Evolutionary conservation across 2,113 vertebrate genomes (phyloP), one percentile per base, ranked within the genome.

Genomic region (Penelope pileata): DNA sequence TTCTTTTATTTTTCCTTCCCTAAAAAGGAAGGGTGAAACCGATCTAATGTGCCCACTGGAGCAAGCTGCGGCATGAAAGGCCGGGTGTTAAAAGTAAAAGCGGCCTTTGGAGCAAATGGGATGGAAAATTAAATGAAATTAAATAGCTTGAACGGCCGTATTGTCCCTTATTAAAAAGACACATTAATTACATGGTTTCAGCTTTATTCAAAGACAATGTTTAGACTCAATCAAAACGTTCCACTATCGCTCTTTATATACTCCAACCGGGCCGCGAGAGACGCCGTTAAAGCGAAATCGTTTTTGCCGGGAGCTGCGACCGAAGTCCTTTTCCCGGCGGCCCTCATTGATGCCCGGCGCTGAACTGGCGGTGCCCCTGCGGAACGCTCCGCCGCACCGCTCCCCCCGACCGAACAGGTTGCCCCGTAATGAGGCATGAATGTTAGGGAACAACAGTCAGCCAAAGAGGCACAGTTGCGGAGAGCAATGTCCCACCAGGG

Each of bases 111-210:
- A 98, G 98, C 98, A 98, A 99, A 99, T 99, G 99, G 99, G 99
- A 99, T 99, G 99, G 99, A 99, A 99, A 99, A 99, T 99, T 98
- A 99, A 99, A 99, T 99, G 98, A 99, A 99, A 99, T 99, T 98
- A 99, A 99, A 99, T 99, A 98, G 98, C 98, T 98, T 99, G 98
- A 99, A 99, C 98, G 98, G 97, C 97, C 95, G 97, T 98, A 99
- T 99, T 99, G 99, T 99, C 96, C 98, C 97, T 97, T 97, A 98
- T 98, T 98, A 98, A 98, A 98, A 99, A 98, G 98, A 99, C 98
- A 99, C 99, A 99, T 99, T 99, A 99, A 99, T 99, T 99, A 99
- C 99, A 99, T 98, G 98, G 98, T 98, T 98, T 98, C 98, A 98
- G 98, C 98, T 99, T 99, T 99, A 98, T 98, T 98, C 98, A 92